Evolutionary conservation across 2,113 vertebrate species (phyloP).

Genomic region (Cyphomyrus discorhynchus): DNA sequence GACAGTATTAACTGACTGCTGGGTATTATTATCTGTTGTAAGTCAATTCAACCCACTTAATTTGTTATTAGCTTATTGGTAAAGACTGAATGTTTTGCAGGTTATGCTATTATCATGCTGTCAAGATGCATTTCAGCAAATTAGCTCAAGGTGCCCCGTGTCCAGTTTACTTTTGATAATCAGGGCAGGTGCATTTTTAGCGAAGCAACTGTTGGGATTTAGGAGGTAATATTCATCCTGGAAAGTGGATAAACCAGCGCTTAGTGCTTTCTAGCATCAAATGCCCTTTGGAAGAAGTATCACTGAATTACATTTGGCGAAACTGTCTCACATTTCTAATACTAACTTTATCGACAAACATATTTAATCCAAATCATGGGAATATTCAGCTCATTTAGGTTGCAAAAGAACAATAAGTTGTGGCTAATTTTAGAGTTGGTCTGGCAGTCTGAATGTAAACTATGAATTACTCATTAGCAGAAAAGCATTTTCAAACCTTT

Average conservation of each 20-base stretch:
- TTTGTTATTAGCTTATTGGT: neutral
- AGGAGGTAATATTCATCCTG: neutral
- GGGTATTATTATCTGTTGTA: neutral
- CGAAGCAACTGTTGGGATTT: neutral
- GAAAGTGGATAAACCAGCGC: neutral
- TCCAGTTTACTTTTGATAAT: neutral
- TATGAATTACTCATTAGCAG: slow-evolving; percentile 1
- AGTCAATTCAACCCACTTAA: slow-evolving; percentile 1
- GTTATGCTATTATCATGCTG: neutral
- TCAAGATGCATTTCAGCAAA: slow-evolving; percentile 4
- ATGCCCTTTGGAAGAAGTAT: neutral
- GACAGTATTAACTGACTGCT: neutral
- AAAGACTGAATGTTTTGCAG: neutral
- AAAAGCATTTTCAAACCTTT: neutral
- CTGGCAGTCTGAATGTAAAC: neutral
- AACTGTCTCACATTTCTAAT: neutral
- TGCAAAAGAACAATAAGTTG: neutral
- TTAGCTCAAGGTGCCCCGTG: neutral
- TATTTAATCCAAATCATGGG: neutral
- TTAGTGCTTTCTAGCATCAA: neutral
- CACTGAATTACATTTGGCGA: neutral
- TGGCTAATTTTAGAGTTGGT: neutral
- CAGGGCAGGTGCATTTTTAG: neutral
- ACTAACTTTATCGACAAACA: neutral
- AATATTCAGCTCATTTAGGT: neutral